Conservation (phyloP, 2,797 vertebrate species). For the Podarcis lilfordi region DNA sequence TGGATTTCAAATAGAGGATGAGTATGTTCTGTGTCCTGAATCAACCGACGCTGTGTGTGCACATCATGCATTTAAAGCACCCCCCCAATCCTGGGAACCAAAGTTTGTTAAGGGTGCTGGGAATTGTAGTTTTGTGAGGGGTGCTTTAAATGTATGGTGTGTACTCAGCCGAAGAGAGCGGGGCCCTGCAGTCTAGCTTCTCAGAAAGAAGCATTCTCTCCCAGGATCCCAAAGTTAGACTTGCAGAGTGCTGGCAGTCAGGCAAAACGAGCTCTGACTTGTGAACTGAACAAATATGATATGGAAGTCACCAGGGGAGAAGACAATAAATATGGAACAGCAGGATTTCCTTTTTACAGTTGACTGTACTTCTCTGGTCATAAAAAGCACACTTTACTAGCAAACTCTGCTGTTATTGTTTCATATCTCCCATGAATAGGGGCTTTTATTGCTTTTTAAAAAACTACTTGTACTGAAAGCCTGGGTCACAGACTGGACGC, state of each 20-base stretch:
- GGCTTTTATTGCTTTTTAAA: constrained; percentile 1
- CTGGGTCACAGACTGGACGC: neutral
- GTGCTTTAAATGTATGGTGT: no score
- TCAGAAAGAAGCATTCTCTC: constrained; percentile 1
- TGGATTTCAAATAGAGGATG: neutral
- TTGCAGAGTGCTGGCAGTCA: constrained; percentile 7
- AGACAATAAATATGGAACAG: neutral
- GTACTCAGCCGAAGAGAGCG: no score
- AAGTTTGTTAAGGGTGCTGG: no score
- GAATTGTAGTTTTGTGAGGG: no score
- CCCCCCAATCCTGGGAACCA: no score
- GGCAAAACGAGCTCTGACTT: constrained; percentile 23
- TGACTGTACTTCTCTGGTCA: constrained; percentile 29
- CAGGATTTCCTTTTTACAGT: constrained; percentile 2
- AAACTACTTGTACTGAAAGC: neutral
- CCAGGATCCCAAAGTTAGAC: neutral
- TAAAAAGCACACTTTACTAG: constrained; percentile 22
- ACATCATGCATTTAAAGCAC: no score
- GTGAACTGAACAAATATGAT: constrained; percentile 39
- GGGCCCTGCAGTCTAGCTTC: constrained; percentile 5
- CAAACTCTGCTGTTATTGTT: constrained; percentile 29
- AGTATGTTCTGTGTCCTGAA: constrained; percentile 8
- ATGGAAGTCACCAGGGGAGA: constrained; percentile 27
- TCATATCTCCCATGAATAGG: constrained; percentile 2
- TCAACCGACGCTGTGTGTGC: neutral